A percentile compares a stretch with the other conserved stretches of the same genome.
phyloP scores from a whole-genome alignment of 2,797 vertebrate genomes.

The Rhabdophis nuchalis region DNA sequence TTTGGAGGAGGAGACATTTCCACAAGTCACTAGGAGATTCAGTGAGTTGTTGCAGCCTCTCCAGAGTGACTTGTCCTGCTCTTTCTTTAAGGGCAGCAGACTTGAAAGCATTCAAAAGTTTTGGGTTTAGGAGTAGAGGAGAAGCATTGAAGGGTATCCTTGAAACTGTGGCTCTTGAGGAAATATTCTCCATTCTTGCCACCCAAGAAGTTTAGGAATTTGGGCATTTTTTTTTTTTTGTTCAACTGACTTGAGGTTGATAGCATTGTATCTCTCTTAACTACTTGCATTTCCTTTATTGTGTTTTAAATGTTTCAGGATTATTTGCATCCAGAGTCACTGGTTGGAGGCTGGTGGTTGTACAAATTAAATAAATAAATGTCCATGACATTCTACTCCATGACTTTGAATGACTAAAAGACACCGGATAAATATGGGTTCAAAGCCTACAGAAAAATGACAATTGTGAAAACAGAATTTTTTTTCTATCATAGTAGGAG shows the following conservation, averaged over 20 bases:
- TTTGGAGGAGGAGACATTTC: background rate
- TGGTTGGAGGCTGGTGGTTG: background rate
- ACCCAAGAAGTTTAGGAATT: background rate
- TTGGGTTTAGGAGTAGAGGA: background rate
- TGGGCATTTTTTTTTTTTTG: background rate
- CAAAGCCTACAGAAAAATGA: background rate
- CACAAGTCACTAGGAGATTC: background rate
- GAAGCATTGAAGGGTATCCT: background rate
- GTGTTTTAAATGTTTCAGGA: background rate
- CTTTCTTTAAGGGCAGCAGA: background rate
- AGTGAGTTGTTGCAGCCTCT: background rate
- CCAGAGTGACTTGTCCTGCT: background rate
- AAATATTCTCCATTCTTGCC: background rate
- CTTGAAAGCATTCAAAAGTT: background rate
- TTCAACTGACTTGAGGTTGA: background rate
- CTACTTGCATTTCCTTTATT: background rate
- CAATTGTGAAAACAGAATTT: background rate
- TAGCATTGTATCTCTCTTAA: background rate
- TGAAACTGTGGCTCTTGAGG: background rate
- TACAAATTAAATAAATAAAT: background rate
- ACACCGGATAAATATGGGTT: background rate
- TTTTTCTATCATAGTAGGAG: background rate
- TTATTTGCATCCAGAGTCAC: background rate
- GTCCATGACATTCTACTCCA: background rate
- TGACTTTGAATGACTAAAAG: background rate